phyloP scores from a whole-genome alignment of 2,797 vertebrate species.

The Caiman crocodilus region DNA sequence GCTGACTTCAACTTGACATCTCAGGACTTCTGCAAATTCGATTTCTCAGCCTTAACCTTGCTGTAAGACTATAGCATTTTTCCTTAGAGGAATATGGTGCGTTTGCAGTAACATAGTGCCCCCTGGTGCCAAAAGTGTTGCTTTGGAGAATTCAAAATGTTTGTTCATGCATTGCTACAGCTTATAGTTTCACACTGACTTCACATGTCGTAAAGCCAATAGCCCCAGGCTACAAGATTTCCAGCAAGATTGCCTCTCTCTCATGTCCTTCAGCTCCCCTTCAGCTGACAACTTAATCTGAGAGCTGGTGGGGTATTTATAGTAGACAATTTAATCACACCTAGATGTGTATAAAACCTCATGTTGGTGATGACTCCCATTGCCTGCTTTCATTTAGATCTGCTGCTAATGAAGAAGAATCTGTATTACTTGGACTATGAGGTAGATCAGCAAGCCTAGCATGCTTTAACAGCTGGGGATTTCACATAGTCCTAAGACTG shows the following conservation, averaged over 20 bases:
- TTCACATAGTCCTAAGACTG: neutral
- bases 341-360: constrained; percentile 56
- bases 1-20: neutral
- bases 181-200: neutral
- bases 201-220: neutral
- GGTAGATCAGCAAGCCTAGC: constrained; percentile 1
- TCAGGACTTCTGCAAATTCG: neutral
- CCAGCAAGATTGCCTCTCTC: constrained; percentile 5
- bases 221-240: neutral
- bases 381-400: constrained; percentile 49
- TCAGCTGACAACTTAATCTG: neutral
- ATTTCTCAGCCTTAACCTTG: neutral
- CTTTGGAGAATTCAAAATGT: neutral
- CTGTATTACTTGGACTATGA: constrained; percentile 8
- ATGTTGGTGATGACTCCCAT: constrained; percentile 31
- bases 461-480: neutral
- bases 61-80: neutral
- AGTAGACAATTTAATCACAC: constrained; percentile 33
- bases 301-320: constrained; percentile 67
- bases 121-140: constrained; percentile 25
- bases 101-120: constrained; percentile 30
- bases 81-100: neutral
- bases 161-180: neutral
- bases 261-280: constrained; percentile 33
- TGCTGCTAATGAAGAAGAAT: constrained; percentile 44